Evolutionary conservation across 2,797 vertebrate genomes (phyloP).

Genomic region (Microcaecilia unicolor): DNA sequence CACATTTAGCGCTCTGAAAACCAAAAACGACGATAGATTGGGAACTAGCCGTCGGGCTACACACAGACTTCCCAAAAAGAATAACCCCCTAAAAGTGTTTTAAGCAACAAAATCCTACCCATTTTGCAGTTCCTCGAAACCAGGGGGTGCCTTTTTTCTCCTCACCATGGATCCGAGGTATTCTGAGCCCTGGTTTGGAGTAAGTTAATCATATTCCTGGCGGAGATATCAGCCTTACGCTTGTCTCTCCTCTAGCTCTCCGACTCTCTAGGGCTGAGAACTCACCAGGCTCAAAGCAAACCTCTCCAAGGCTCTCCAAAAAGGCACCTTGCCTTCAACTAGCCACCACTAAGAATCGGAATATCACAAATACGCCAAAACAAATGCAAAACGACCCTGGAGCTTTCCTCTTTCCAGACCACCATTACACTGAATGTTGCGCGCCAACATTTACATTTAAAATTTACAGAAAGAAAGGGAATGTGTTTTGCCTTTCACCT

Average conservation of each 20-base stretch:
- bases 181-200: conserved; percentile 38
- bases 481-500: background rate
- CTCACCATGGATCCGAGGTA: conserved; percentile 79
- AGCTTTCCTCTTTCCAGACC: background rate
- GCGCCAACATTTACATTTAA: background rate
- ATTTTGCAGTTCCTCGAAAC: conserved; percentile 62
- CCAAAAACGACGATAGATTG: conserved; percentile 1
- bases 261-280: conserved; percentile 58
- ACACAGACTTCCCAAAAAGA: background rate
- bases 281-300: conserved; percentile 57
- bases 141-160: conserved; percentile 66
- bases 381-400: background rate
- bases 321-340: conserved; percentile 1
- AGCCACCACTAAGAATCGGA: background rate
- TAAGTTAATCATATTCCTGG: conserved; percentile 65
- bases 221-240: conserved; percentile 35
- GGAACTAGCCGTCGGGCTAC: background rate
- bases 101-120: conserved; percentile 52
- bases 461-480: background rate
- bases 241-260: conserved; percentile 50
- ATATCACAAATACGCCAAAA: background rate
- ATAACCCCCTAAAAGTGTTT: conserved; percentile 49
- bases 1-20: background rate
- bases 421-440: conserved; percentile 1
- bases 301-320: conserved; percentile 13